phyloP scores from a whole-genome alignment of 2,888 invertebrate genomes.

The Priocnemis perturbator region DNA sequence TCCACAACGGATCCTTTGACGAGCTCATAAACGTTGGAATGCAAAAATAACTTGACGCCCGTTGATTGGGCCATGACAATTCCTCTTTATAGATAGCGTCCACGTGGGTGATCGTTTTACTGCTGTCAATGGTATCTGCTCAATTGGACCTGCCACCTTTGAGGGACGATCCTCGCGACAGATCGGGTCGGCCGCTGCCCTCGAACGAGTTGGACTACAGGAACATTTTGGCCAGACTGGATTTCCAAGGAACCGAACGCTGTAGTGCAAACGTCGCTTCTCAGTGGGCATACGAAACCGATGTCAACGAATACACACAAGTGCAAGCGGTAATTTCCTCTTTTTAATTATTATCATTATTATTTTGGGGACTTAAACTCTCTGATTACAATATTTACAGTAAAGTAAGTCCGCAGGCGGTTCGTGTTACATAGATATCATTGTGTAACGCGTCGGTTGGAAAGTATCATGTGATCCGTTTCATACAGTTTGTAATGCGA shows the following conservation, averaged over 20 bases:
- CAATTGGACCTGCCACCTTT: slow-evolving; percentile 69
- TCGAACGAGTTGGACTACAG: slow-evolving; percentile 57
- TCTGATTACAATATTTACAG: too few relatives aligned
- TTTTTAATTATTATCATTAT: too few relatives aligned
- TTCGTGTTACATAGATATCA: too few relatives aligned
- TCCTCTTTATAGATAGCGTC: slow-evolving; percentile 22
- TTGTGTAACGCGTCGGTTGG: too few relatives aligned
- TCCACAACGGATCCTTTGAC: too few relatives aligned
- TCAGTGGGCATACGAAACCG: slow-evolving; percentile 93
- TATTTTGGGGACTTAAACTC: too few relatives aligned
- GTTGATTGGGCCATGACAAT: too few relatives aligned
- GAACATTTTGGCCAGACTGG: slow-evolving; percentile 80
- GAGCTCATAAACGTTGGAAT: too few relatives aligned
- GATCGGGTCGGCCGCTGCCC: slow-evolving; percentile 33
- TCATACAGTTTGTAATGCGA: too few relatives aligned
- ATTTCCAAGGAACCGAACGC: slow-evolving; percentile 86
- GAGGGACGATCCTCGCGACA: slow-evolving; percentile 52
- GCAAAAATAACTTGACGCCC: too few relatives aligned
- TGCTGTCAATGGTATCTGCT: slow-evolving; percentile 49
- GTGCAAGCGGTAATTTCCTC: slow-evolving; percentile 84
- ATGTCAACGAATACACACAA: slow-evolving; percentile 89
- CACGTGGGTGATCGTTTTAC: slow-evolving; percentile 34
- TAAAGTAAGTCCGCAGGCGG: too few relatives aligned
- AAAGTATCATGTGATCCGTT: too few relatives aligned
- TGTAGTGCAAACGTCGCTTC: slow-evolving; percentile 91